Conservation (phyloP, 2,888 invertebrate genomes). For the Pardosa pseudoannulata region DNA sequence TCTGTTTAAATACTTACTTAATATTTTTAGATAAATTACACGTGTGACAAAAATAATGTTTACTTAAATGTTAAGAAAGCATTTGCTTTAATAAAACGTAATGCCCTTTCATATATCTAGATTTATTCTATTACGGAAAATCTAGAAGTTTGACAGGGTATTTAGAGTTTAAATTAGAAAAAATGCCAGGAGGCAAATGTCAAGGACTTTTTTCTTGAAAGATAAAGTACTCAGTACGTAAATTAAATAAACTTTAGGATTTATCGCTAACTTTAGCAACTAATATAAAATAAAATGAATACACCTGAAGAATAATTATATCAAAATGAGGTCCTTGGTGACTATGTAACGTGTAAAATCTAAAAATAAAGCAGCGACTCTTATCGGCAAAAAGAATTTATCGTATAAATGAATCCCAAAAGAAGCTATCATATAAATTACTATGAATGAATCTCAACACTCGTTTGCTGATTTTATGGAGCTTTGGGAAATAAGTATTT, state of each 20-base stretch:
- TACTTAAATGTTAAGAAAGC: too few relatives aligned
- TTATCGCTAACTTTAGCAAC: not conserved
- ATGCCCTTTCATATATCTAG: too few relatives aligned
- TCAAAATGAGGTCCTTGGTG: conserved; percentile 1
- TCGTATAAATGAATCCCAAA: not conserved
- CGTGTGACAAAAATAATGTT: too few relatives aligned
- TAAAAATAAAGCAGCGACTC: not conserved
- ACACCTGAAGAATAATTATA: not conserved
- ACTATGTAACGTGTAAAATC: not conserved
- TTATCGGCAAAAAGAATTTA: not conserved
- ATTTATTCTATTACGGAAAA: too few relatives aligned
- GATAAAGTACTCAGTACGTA: not conserved
- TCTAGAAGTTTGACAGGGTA: too few relatives aligned
- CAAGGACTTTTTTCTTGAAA: too few relatives aligned
- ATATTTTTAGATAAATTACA: too few relatives aligned
- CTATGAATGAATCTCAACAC: not conserved
- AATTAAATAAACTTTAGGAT: not conserved
- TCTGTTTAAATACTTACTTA: too few relatives aligned
- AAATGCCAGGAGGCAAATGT: too few relatives aligned
- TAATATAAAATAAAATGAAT: not conserved
- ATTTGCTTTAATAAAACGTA: too few relatives aligned
- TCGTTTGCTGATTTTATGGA: not conserved
- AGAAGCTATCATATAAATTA: not conserved
- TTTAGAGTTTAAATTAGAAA: too few relatives aligned
- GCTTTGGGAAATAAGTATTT: not conserved